A percentile compares a stretch with the other conserved stretches of the same genome.
Evolutionary conservation across 35 echinoderm and acorn worm species (phyloP).

Genomic region (Diadema setosum): DNA sequence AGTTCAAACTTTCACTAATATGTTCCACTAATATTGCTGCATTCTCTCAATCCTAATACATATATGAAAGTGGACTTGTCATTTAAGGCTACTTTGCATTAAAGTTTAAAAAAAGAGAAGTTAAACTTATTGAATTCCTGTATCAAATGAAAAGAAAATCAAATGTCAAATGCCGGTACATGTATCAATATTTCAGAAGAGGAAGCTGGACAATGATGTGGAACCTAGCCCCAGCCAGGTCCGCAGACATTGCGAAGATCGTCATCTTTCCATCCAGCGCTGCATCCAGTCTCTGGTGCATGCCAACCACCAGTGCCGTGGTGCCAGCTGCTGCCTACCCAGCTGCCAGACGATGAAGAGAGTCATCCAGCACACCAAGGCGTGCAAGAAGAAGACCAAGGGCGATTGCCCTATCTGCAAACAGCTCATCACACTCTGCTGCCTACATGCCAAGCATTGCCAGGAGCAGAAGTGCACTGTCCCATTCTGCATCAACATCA

Average conservation of each 20-base stretch:
- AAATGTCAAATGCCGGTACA: too few species aligned
- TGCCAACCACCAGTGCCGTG: slow-evolving; percentile 95
- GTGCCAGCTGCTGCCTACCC: slow-evolving; percentile 91
- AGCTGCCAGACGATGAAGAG: slow-evolving; percentile 99
- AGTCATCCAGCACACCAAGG: slow-evolving; percentile 94
- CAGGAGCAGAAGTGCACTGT: slow-evolving; percentile 94
- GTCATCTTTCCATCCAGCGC: slow-evolving; percentile 87
- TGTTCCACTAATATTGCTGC: too few species aligned
- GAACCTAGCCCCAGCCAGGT: slow-evolving; percentile 47
- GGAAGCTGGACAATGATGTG: slow-evolving; percentile 93
- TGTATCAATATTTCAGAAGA: too few species aligned
- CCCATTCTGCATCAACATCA: slow-evolving; percentile 98
- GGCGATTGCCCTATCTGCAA: slow-evolving; percentile 99
- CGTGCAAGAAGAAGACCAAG: slow-evolving; percentile 96
- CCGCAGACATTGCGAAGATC: slow-evolving; percentile 88
- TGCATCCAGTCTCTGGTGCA: slow-evolving; percentile 98
- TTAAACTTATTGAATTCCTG: too few species aligned
- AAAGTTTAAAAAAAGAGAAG: too few species aligned
- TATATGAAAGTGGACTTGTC: too few species aligned
- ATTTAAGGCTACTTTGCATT: too few species aligned
- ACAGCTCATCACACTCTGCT: slow-evolving; percentile 98
- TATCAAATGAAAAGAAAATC: too few species aligned
- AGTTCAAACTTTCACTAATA: too few species aligned
- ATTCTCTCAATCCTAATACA: too few species aligned
- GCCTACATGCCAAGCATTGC: slow-evolving; percentile 99